Evolutionary conservation across 2,888 invertebrate species (phyloP).

Genomic region (Trichopria drosophilae): DNA sequence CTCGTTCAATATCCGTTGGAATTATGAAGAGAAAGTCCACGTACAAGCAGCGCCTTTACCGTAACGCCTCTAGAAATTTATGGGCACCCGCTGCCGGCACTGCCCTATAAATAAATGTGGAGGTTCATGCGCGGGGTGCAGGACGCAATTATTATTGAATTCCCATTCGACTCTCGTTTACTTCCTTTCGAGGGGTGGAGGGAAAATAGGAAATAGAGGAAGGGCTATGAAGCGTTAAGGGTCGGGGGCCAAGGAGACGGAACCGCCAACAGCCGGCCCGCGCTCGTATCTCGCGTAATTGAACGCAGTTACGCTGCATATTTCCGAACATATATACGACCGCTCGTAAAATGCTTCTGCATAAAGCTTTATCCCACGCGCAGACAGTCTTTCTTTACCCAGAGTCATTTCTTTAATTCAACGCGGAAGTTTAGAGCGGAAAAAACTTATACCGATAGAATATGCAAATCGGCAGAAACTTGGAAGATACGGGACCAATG

Average conservation of each 20-base stretch:
- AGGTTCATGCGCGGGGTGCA: too few relatives aligned
- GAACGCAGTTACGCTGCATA: constrained; percentile 9
- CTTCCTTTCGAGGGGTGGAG: constrained; percentile 25
- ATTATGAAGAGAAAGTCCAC: constrained; percentile 24
- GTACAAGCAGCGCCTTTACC: too few relatives aligned
- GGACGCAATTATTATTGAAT: constrained; percentile 53
- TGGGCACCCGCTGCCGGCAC: constrained; percentile 38
- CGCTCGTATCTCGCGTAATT: constrained; percentile 5
- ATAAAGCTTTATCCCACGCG: too few relatives aligned
- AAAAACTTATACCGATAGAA: too few relatives aligned
- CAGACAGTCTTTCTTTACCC: too few relatives aligned
- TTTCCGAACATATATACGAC: constrained; percentile 14
- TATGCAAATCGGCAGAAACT: too few relatives aligned
- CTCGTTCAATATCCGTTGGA: constrained; percentile 31
- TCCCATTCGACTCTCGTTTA: constrained; percentile 52
- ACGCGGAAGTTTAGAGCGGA: too few relatives aligned
- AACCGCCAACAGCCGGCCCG: constrained; percentile 1
- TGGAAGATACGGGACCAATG: too few relatives aligned
- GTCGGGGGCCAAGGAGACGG: neutral
- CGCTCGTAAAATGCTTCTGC: neutral
- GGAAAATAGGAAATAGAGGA: neutral
- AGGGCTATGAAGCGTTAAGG: neutral
- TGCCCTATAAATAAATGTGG: too few relatives aligned
- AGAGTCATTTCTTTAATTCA: too few relatives aligned
- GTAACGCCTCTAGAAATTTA: constrained; percentile 40